These are phyloP conservation scores for Diarsia brunnea DNA, from an alignment of 2,888 invertebrate species.

Conservation along the genomic window DNA sequence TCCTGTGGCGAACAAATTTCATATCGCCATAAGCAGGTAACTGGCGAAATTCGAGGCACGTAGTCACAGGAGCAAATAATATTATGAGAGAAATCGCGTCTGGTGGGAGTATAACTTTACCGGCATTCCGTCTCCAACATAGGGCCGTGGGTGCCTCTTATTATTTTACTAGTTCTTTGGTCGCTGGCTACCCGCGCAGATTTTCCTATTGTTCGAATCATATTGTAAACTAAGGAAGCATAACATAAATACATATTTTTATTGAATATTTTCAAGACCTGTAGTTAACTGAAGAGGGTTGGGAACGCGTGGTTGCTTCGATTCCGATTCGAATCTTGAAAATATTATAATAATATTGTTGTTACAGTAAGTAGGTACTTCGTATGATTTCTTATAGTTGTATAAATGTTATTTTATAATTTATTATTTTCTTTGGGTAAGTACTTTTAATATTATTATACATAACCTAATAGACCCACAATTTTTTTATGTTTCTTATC, in stretches of 20 bases:
- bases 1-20: slow-evolving; percentile 82
- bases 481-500: not conserved
- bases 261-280: slow-evolving; percentile 11
- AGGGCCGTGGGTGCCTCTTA: slow-evolving; percentile 58
- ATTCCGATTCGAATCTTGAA: not conserved
- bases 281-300: slow-evolving; percentile 2
- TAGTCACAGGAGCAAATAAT: slow-evolving; percentile 83
- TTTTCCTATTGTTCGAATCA: slow-evolving; percentile 39
- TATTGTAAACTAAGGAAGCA: slow-evolving; percentile 29
- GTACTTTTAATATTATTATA: not conserved
- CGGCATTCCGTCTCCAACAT: slow-evolving; percentile 68
- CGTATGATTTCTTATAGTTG: not conserved
- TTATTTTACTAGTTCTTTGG: slow-evolving; percentile 58
- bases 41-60: slow-evolving; percentile 81
- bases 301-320: not conserved
- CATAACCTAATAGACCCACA: not conserved
- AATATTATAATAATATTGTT: not conserved
- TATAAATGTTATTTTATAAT: not conserved
- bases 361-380: not conserved
- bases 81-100: slow-evolving; percentile 85
- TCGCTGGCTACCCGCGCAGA: slow-evolving; percentile 34
- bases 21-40: slow-evolving; percentile 82
- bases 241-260: slow-evolving; percentile 11
- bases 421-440: not conserved
- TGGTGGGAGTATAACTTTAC: slow-evolving; percentile 81